phyloP scores from a whole-genome alignment of 1,140 invertebrate genomes.

The Euwallacea fornicatus region DNA sequence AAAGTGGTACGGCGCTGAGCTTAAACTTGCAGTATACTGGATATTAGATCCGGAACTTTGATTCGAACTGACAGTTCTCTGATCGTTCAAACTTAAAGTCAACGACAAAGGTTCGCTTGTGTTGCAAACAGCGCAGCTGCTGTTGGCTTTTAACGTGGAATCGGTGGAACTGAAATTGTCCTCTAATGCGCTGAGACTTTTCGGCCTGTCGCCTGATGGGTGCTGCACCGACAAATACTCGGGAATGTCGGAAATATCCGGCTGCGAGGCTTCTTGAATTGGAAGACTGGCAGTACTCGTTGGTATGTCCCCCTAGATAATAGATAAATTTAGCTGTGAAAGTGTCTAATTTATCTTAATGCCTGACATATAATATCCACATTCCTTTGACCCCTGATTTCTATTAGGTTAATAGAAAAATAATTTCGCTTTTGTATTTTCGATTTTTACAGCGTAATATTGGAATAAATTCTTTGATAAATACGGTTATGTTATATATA shows the following conservation, averaged over 20 bases:
- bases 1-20: conserved; percentile 42
- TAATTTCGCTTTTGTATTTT: no score
- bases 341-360: no score
- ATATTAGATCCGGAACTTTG: conserved; percentile 44
- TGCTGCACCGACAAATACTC: conserved; percentile 6
- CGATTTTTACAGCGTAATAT: no score
- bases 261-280: conserved; percentile 59
- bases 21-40: conserved; percentile 44
- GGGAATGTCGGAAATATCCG: conserved; percentile 38
- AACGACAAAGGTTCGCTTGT: conserved; percentile 43
- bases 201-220: conserved; percentile 42
- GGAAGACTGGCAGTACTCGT: conserved; percentile 58
- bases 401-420: no score
- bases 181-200: conserved; percentile 50
- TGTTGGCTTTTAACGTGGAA: conserved; percentile 39
- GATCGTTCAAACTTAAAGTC: conserved; percentile 39
- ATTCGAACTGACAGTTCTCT: conserved; percentile 42
- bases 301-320: conserved; percentile 53
- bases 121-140: conserved; percentile 45
- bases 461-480: no score
- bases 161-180: conserved; percentile 38
- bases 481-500: no score
- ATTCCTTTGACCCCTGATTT: no score
- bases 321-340: no score
- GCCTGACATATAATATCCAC: no score